Evolutionary conservation across 2,113 vertebrate species (phyloP).

Genomic region (Toxotes jaculatrix): DNA sequence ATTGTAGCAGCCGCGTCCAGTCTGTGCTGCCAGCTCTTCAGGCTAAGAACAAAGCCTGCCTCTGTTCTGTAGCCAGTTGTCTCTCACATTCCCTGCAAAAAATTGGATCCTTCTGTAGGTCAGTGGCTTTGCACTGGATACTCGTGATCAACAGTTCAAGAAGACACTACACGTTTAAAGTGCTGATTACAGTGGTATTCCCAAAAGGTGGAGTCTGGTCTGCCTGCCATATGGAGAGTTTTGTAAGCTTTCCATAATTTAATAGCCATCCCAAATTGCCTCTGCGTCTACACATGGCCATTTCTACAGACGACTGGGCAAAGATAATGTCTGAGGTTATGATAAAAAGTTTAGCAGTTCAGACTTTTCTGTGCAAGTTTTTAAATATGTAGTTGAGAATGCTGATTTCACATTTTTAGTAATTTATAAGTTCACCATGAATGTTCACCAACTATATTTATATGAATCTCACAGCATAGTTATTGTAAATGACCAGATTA

Average conservation of each 20-base stretch:
- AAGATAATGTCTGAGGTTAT: background rate
- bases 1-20: background rate
- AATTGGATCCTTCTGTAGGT: conserved; percentile 9
- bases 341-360: background rate
- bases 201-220: background rate
- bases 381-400: background rate
- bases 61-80: conserved; percentile 33
- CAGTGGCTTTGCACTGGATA: conserved; percentile 20
- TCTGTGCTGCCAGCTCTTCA: conserved; percentile 31
- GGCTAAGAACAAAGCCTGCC: conserved; percentile 51
- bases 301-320: background rate
- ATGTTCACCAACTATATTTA: too few species aligned
- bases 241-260: too few species aligned
- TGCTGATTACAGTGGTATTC: background rate
- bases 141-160: background rate
- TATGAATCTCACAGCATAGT: background rate
- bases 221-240: background rate
- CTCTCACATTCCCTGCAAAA: background rate
- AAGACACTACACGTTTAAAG: background rate
- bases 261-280: background rate
- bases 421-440: too few species aligned
- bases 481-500: background rate
- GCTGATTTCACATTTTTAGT: too few species aligned
- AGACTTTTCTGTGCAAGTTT: background rate
- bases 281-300: background rate